These are phyloP conservation scores for Lamellibrachia satsuma DNA, from an alignment of 2,888 invertebrate genomes.

Conservation along the genomic window DNA sequence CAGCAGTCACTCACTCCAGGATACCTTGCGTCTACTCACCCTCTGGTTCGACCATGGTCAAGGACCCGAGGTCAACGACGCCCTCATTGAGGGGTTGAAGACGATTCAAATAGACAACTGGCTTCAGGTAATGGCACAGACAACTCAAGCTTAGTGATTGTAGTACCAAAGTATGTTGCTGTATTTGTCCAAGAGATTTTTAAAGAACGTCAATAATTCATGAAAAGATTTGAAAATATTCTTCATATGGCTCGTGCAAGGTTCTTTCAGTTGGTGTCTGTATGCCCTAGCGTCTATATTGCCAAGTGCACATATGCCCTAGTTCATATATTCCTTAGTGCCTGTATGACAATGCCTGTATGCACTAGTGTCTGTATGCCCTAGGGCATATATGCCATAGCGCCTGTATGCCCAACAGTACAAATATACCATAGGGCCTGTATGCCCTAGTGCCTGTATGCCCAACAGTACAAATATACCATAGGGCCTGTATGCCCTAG, in stretches of 20 bases:
- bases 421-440: no score
- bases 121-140: conserved; percentile 76
- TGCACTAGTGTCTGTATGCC: no score
- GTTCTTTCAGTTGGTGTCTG: neutral
- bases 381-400: no score
- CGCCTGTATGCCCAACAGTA: no score
- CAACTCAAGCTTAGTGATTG: no score
- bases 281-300: neutral
- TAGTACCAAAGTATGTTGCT: neutral
- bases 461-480: no score
- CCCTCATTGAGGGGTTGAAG: conserved; percentile 89
- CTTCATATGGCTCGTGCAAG: neutral
- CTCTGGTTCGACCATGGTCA: conserved; percentile 99
- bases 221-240: neutral
- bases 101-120: conserved; percentile 97
- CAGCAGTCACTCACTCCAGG: conserved; percentile 88
- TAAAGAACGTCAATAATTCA: neutral
- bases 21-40: conserved; percentile 89
- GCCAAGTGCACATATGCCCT: neutral
- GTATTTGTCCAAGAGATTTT: neutral
- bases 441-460: no score
- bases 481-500: no score
- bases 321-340: neutral
- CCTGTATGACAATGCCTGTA: neutral
- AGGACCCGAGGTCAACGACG: conserved; percentile 90